Percentiles rank a stretch among this genome's conserved stretches.
Evolutionary conservation across 2,888 invertebrate genomes (phyloP).

Genomic region (Syrphus vitripennis): DNA sequence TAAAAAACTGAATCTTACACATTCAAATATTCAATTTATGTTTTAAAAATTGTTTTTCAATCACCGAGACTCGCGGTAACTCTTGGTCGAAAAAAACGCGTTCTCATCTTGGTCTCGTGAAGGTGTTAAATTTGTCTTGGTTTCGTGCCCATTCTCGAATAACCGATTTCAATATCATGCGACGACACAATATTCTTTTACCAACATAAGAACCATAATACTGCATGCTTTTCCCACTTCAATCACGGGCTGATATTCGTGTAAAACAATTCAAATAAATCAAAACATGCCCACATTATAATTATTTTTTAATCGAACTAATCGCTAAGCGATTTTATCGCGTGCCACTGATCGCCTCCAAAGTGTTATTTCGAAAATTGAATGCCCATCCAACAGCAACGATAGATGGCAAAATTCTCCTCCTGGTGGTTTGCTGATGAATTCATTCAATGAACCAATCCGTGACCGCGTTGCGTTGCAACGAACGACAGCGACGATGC

Average conservation of each 20-base stretch:
- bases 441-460: constrained; percentile 50
- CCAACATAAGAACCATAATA: too few species aligned
- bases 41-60: too few species aligned
- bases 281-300: background rate
- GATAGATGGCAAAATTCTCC: background rate
- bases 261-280: background rate
- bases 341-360: constrained; percentile 40
- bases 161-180: too few species aligned
- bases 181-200: too few species aligned
- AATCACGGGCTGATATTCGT: background rate
- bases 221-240: background rate
- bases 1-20: too few species aligned
- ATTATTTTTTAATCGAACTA: constrained; percentile 25
- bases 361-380: constrained; percentile 6
- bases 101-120: too few species aligned
- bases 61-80: too few species aligned
- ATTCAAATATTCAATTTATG: too few species aligned
- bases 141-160: too few species aligned
- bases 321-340: constrained; percentile 12
- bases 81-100: too few species aligned
- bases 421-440: constrained; percentile 28
- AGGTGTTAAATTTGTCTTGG: too few species aligned
- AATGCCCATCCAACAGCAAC: background rate
- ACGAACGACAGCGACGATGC: background rate
- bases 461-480: constrained; percentile 29